Evolutionary conservation across 2,888 invertebrate species (phyloP).

Genomic region (Scaptomyza caliginosa): DNA sequence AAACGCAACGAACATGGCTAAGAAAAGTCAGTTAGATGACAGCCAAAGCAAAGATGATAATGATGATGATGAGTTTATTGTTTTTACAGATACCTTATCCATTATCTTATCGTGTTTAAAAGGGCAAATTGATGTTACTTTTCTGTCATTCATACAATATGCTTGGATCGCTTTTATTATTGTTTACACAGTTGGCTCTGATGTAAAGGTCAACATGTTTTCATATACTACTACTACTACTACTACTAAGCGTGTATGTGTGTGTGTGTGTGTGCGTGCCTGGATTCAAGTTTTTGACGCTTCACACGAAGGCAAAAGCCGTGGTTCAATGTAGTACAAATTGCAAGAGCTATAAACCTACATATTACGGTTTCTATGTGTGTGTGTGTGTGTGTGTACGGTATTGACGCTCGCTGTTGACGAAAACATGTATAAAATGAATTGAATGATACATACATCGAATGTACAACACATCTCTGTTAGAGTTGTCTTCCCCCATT

Average conservation of each 20-base stretch:
- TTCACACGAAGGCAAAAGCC: constrained; percentile 38
- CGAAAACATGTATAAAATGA: constrained; percentile 50
- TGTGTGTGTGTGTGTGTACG: neutral
- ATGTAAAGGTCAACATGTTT: constrained; percentile 72
- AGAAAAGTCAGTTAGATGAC: constrained; percentile 11
- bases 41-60: neutral
- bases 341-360: constrained; percentile 49
- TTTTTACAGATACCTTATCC: neutral
- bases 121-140: no score
- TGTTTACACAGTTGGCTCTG: constrained; percentile 51
- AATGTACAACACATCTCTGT: constrained; percentile 13
- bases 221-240: constrained; percentile 1
- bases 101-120: constrained; percentile 23
- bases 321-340: constrained; percentile 61
- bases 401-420: constrained; percentile 43
- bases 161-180: neutral
- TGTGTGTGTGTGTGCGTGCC: constrained; percentile 17
- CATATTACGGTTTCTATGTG: constrained; percentile 1
- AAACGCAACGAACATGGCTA: constrained; percentile 2
- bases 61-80: neutral
- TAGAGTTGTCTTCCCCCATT: constrained; percentile 25
- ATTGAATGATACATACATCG: no score
- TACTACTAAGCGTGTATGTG: no score
- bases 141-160: constrained; percentile 40
- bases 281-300: constrained; percentile 39